Evolutionary conservation across 2,797 vertebrate genomes (phyloP).

Genomic region (Crenuchus spilurus): DNA sequence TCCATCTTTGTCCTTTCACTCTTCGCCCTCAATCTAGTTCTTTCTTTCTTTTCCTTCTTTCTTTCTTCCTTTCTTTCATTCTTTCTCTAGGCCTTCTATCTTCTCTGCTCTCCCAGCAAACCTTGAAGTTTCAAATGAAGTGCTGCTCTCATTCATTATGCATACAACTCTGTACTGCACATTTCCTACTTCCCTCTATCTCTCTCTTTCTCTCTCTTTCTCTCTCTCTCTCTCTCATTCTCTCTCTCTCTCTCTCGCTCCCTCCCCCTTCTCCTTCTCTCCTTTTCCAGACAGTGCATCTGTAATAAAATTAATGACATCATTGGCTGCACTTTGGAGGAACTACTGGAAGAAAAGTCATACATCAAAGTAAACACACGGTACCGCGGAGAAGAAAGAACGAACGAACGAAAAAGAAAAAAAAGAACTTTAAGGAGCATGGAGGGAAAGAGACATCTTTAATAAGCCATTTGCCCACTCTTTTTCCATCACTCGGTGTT

Average conservation of each 20-base stretch:
- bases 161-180: slow-evolving; percentile 80
- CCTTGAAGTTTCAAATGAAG: slow-evolving; percentile 83
- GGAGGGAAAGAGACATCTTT: slow-evolving; percentile 39
- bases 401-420: slow-evolving; percentile 42
- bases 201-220: slow-evolving; percentile 50
- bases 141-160: slow-evolving; percentile 85
- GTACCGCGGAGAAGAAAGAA: slow-evolving; percentile 48
- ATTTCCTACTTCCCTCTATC: slow-evolving; percentile 68
- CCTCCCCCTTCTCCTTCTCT: slow-evolving; percentile 56
- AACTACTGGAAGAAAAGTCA: slow-evolving; percentile 80
- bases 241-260: slow-evolving; percentile 55
- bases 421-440: slow-evolving; percentile 8
- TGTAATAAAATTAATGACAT: slow-evolving; percentile 87
- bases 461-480: slow-evolving; percentile 57
- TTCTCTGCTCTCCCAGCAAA: slow-evolving; percentile 71
- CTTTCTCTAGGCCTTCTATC: slow-evolving; percentile 15
- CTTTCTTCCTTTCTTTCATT: not conserved
- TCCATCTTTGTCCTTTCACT: no score
- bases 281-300: slow-evolving; percentile 77
- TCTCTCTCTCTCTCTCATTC: slow-evolving; percentile 53
- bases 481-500: slow-evolving; percentile 48
- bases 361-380: slow-evolving; percentile 76
- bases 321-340: slow-evolving; percentile 80
- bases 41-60: not conserved
- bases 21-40: no score